Percentiles rank a stretch among this genome's conserved stretches.
Evolutionary conservation across 2,113 vertebrate species (phyloP).

Genomic region (Nicator chloris): DNA sequence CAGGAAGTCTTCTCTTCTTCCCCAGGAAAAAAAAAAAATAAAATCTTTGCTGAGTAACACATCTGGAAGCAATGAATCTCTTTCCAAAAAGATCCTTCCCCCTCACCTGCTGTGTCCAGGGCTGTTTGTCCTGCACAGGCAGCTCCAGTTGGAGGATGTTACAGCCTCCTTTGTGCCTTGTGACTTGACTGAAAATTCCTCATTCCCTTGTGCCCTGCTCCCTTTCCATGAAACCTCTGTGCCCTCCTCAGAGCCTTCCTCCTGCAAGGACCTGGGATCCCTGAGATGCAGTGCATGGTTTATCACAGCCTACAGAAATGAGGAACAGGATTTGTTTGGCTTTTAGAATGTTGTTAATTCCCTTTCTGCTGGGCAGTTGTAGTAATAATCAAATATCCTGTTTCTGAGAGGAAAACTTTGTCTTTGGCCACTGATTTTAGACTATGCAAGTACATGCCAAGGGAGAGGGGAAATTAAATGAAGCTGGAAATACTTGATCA

Average conservation of each 20-base stretch:
- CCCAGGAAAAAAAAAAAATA: not conserved
- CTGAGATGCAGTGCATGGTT: not conserved
- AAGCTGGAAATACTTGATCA: not conserved
- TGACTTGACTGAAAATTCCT: not conserved
- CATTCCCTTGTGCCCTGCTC: not conserved
- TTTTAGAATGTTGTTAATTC: not conserved
- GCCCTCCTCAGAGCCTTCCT: not conserved
- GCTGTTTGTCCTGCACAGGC: not conserved
- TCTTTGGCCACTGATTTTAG: not conserved
- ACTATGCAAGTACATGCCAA: not conserved
- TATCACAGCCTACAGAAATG: not conserved
- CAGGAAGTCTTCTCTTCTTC: constrained; percentile 25
- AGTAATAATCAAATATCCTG: not conserved
- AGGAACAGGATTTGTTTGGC: not conserved
- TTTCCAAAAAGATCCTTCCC: not conserved
- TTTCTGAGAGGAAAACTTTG: not conserved
- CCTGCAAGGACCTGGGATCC: not conserved
- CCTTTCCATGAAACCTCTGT: not conserved
- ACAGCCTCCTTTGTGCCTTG: not conserved
- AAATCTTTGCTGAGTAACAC: not conserved
- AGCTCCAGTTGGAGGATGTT: not conserved
- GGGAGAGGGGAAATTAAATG: not conserved
- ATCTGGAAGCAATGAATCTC: constrained; percentile 1
- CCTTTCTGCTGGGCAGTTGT: not conserved
- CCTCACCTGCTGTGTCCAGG: not conserved